Percentiles rank a stretch among this genome's conserved stretches.
Evolutionary conservation across 2,113 vertebrate genomes (phyloP).

Genomic region (Circaetus gallicus): DNA sequence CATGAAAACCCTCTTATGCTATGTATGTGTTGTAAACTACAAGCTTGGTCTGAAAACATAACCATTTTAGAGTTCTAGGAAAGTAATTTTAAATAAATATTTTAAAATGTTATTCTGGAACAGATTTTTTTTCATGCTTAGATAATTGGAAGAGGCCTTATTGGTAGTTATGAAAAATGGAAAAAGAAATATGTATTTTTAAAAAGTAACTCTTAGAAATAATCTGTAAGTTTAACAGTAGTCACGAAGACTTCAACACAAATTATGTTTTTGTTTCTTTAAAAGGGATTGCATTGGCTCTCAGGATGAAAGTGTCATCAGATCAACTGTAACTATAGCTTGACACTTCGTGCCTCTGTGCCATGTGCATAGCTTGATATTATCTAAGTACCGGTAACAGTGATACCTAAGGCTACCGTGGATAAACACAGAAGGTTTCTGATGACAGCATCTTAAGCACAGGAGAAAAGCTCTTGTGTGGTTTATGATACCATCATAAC

Average conservation of each 20-base stretch:
- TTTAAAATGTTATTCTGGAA: neutral
- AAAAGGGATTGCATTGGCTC: neutral
- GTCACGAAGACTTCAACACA: neutral
- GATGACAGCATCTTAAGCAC: slow-evolving; percentile 10
- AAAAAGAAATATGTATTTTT: neutral
- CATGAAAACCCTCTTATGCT: neutral
- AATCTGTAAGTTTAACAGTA: neutral
- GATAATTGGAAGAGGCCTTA: neutral
- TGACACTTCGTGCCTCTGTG: neutral
- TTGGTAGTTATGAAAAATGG: neutral
- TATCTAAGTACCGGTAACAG: neutral
- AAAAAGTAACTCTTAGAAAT: neutral
- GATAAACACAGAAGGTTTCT: slow-evolving; percentile 32
- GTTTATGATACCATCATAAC: neutral
- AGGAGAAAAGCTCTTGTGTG: neutral
- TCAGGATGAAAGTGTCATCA: neutral
- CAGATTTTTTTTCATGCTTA: neutral
- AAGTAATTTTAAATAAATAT: neutral
- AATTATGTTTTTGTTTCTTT: neutral
- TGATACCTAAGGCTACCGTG: neutral
- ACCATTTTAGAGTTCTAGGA: neutral
- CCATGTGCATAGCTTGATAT: neutral
- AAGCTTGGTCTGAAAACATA: slow-evolving; percentile 4
- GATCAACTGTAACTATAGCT: neutral
- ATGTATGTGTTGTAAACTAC: neutral